Evolutionary conservation across 1,140 invertebrate species (phyloP).

Genomic region (Drosophila mauritiana): DNA sequence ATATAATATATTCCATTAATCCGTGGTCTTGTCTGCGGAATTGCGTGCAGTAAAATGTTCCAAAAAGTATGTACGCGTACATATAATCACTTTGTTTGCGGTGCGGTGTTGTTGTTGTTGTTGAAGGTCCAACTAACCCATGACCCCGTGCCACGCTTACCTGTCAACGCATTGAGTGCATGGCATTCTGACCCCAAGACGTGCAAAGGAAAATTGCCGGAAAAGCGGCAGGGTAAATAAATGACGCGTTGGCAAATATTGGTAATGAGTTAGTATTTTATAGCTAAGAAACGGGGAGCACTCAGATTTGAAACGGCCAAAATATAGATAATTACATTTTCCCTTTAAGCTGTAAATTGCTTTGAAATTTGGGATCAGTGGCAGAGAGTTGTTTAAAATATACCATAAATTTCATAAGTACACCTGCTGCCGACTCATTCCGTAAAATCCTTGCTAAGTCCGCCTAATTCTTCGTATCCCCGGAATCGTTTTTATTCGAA

Average conservation of each 20-base stretch:
- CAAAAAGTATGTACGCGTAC: neutral
- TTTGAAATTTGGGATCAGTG: too few relatives aligned
- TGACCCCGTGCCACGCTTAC: constrained; percentile 12
- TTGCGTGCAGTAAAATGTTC: constrained; percentile 37
- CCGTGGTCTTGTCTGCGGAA: constrained; percentile 26
- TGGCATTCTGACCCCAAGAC: constrained; percentile 13
- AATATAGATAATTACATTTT: too few relatives aligned
- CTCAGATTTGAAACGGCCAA: neutral
- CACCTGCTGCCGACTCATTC: neutral
- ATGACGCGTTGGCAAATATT: constrained; percentile 7
- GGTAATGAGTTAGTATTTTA: neutral
- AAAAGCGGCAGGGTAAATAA: neutral
- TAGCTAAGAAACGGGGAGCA: too few relatives aligned
- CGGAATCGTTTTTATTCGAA: constrained; percentile 11
- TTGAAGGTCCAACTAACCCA: constrained; percentile 8
- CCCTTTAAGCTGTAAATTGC: too few relatives aligned
- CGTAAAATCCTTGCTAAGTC: neutral
- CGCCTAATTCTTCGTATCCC: neutral
- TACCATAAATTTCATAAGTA: too few relatives aligned
- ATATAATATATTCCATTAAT: neutral
- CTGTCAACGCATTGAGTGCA: constrained; percentile 17
- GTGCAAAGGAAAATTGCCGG: neutral
- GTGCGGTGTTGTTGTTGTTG: constrained; percentile 15
- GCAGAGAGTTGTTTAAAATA: too few relatives aligned
- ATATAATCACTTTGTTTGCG: neutral